Conservation (phyloP, 23 tunicate species). For the Corella eumyota region DNA sequence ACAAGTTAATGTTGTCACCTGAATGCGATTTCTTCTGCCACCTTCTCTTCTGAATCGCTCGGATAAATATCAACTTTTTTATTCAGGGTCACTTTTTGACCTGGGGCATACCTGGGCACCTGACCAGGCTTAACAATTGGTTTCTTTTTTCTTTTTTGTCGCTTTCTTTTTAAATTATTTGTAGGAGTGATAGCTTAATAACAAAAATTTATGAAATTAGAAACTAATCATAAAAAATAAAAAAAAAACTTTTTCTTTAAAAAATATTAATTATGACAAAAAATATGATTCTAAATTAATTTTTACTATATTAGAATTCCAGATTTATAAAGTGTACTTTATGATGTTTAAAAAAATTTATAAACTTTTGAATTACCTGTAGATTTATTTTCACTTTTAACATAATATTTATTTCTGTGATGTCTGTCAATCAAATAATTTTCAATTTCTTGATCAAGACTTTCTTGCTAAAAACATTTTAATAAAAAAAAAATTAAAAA, state of each 20-base stretch:
- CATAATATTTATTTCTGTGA: background rate
- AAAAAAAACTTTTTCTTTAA: too few relatives aligned
- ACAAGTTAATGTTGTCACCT: constrained; percentile 11
- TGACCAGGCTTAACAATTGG: too few relatives aligned
- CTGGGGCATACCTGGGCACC: constrained; percentile 57
- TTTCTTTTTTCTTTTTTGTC: constrained; percentile 15
- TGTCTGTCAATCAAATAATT: constrained; percentile 33
- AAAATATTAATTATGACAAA: too few relatives aligned
- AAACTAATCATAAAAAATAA: too few relatives aligned
- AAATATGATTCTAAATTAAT: too few relatives aligned
- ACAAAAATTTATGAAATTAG: too few relatives aligned
- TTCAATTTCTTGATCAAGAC: constrained; percentile 43
- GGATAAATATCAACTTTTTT: constrained; percentile 26
- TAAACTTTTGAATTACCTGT: too few relatives aligned
- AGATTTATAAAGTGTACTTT: too few relatives aligned
- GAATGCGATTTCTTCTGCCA: constrained; percentile 64
- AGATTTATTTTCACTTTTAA: too few relatives aligned
- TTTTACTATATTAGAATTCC: too few relatives aligned
- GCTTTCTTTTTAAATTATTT: constrained; percentile 27
- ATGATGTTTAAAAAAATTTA: too few relatives aligned
- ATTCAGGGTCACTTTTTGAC: constrained; percentile 53
- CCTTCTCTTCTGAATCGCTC: constrained; percentile 59
- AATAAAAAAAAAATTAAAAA: background rate
- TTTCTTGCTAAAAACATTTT: background rate
- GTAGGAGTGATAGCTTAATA: too few relatives aligned